Evolutionary conservation across 2,797 vertebrate genomes (phyloP).

Genomic region (Gymnothorax javanicus): DNA sequence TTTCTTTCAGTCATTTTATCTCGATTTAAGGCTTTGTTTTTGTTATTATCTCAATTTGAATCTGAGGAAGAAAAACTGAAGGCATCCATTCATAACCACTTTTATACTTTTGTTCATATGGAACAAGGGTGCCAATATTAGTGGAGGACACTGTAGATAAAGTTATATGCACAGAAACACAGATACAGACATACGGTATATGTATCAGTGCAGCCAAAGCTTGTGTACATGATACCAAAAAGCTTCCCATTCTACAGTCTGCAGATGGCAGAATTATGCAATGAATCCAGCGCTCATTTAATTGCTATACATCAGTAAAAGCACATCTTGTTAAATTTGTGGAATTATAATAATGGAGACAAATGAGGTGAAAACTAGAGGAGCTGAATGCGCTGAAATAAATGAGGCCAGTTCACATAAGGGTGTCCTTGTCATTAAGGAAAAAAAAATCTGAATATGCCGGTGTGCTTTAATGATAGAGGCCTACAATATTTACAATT

Average conservation of each 20-base stretch:
- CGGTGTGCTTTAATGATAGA: background rate
- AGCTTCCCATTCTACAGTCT: background rate
- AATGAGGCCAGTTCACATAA: background rate
- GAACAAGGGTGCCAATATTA: too few species aligned
- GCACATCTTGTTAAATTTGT: background rate
- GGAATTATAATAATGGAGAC: background rate
- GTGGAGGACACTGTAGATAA: too few species aligned
- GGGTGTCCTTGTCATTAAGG: background rate
- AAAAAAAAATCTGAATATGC: background rate
- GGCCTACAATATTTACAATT: background rate
- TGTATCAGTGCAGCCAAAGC: background rate
- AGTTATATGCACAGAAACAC: background rate
- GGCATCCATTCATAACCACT: too few species aligned
- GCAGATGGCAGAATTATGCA: background rate
- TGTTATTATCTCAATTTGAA: too few species aligned
- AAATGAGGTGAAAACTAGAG: background rate
- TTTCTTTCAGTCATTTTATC: too few species aligned
- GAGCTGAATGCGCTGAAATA: background rate
- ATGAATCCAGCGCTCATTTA: background rate
- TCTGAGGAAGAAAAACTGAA: too few species aligned
- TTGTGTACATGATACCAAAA: background rate
- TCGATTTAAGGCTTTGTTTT: too few species aligned
- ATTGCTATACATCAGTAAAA: background rate
- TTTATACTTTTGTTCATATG: too few species aligned
- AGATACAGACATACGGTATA: background rate